Evolutionary conservation across 2,888 invertebrate genomes (phyloP).

Genomic region (Phaedon cochleariae): DNA sequence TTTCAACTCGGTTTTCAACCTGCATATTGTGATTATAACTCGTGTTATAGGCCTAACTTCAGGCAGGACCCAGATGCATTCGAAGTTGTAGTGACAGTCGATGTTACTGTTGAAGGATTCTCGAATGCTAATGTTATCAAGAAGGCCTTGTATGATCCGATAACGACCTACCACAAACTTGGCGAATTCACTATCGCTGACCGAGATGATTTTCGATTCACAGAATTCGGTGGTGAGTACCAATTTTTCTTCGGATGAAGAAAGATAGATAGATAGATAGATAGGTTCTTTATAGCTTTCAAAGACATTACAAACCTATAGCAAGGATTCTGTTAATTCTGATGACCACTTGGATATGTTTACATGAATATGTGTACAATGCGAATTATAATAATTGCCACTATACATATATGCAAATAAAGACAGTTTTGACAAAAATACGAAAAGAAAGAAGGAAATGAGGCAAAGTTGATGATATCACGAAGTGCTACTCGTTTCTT

Average conservation of each 20-base stretch:
- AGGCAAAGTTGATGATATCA: too few species aligned
- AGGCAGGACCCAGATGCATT: slow-evolving; percentile 70
- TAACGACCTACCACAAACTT: slow-evolving; percentile 65
- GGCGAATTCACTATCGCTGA: slow-evolving; percentile 65
- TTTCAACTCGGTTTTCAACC: too few species aligned
- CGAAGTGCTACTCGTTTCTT: too few species aligned
- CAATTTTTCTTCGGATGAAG: slow-evolving; percentile 22
- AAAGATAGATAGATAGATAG: background rate
- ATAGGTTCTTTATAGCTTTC: too few species aligned
- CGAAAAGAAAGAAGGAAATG: too few species aligned
- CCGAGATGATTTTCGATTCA: slow-evolving; percentile 70
- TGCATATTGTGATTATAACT: background rate
- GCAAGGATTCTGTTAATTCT: too few species aligned
- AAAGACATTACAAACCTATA: too few species aligned
- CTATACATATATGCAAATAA: too few species aligned
- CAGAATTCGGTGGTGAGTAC: slow-evolving; percentile 65
- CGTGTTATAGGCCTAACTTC: slow-evolving; percentile 32
- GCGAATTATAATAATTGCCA: too few species aligned
- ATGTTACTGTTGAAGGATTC: slow-evolving; percentile 71
- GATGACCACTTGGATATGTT: too few species aligned
- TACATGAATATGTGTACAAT: too few species aligned
- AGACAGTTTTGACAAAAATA: too few species aligned
- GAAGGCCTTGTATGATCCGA: slow-evolving; percentile 67
- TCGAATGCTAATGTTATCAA: slow-evolving; percentile 64
- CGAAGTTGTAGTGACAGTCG: slow-evolving; percentile 72